These are phyloP conservation scores for Vesta saturnalis DNA, from an alignment of 2,888 invertebrate genomes.

Conservation along the genomic window DNA sequence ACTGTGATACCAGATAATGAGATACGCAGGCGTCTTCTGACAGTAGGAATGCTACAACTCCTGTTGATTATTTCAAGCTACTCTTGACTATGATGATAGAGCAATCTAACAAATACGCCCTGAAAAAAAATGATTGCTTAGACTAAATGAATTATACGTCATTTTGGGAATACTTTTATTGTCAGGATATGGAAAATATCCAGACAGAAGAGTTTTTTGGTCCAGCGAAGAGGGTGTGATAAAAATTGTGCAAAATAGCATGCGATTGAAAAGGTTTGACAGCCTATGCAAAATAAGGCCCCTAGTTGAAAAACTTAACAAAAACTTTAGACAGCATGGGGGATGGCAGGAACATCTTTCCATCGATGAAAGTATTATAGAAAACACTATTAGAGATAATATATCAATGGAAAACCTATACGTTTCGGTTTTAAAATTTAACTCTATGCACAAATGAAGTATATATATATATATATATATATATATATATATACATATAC, in stretches of 20 bases:
- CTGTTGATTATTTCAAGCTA: neutral
- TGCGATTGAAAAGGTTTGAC: neutral
- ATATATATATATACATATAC: slow-evolving; percentile 42
- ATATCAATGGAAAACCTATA: slow-evolving; percentile 45
- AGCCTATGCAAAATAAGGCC: neutral
- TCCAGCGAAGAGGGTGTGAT: neutral
- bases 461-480: too few species aligned
- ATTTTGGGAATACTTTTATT: neutral
- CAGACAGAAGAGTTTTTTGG: neutral
- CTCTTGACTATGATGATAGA: neutral
- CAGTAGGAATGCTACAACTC: neutral
- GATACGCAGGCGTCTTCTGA: neutral
- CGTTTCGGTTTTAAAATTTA: slow-evolving; percentile 47
- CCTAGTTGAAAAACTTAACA: neutral
- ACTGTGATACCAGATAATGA: neutral
- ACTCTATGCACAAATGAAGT: slow-evolving; percentile 35
- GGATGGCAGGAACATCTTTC: neutral
- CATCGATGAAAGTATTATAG: slow-evolving; percentile 18
- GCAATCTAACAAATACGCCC: neutral
- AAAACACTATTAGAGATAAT: slow-evolving; percentile 35
- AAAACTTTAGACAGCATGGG: neutral
- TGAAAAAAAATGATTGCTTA: slow-evolving; percentile 1
- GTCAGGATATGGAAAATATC: too few species aligned
- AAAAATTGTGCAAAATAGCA: too few species aligned
- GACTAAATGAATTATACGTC: neutral